phyloP scores from a whole-genome alignment of 2,888 invertebrate genomes.

The Lochmaea capreae region DNA sequence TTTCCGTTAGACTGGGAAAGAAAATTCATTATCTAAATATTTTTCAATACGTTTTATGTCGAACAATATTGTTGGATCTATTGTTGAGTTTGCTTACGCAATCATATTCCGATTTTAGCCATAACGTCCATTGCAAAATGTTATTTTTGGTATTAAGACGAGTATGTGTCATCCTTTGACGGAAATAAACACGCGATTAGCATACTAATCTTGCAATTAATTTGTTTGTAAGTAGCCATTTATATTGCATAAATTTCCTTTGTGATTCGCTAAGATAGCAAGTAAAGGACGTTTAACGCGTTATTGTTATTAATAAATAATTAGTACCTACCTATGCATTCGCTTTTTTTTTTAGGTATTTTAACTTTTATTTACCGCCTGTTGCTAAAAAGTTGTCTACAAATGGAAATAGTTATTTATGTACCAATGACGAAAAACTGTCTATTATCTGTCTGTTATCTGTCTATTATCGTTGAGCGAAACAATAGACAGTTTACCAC shows the following conservation, averaged over 20 bases:
- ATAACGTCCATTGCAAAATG: slow-evolving; percentile 33
- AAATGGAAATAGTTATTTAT: no score
- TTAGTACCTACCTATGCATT: neutral
- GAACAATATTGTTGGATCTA: neutral
- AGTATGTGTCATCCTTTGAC: slow-evolving; percentile 38
- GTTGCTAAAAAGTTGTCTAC: no score
- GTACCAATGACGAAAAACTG: no score
- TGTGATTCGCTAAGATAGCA: slow-evolving; percentile 40
- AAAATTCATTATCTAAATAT: no score
- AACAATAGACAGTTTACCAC: no score
- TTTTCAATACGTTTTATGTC: neutral
- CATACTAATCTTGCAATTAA: slow-evolving; percentile 30
- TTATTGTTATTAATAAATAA: slow-evolving; percentile 5
- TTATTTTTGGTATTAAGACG: slow-evolving; percentile 17
- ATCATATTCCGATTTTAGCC: slow-evolving; percentile 18
- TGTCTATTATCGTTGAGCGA: no score
- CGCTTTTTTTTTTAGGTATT: neutral
- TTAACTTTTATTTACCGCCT: neutral
- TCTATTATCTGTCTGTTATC: no score
- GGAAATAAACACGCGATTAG: slow-evolving; percentile 29
- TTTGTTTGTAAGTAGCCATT: slow-evolving; percentile 40
- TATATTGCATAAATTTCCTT: slow-evolving; percentile 50
- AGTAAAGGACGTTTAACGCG: slow-evolving; percentile 1
- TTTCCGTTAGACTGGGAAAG: neutral
- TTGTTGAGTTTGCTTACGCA: slow-evolving; percentile 10